Base-by-base conservation (phyloP, 2,888 invertebrate species). In the Candidula unifasciata region DNA sequence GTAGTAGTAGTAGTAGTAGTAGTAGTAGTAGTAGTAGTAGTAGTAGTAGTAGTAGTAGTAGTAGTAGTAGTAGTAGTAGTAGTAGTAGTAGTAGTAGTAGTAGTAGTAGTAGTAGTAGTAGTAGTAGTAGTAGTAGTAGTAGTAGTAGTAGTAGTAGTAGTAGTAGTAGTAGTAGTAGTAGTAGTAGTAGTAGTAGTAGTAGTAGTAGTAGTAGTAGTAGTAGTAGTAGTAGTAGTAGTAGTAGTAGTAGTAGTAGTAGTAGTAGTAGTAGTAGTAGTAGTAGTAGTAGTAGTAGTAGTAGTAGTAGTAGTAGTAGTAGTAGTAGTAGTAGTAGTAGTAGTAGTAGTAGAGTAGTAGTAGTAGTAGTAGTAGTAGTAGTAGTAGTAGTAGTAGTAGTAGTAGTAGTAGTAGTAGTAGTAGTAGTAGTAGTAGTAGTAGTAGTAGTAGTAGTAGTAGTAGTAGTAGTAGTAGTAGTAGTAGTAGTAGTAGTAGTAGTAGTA, bases 391-490 rank as follows among this genome's bases (percentile, higher is more conserved):
- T 80, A 80, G 80, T 80, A 64, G 80, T 80, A 64, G 80, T 66
- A 80, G 80, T 80, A 80, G 80, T 80, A 80, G 80, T 80, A 80
- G 80, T 80, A 80, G 80, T 80, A 80, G 80, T 80, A 80, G 80
- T 80, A 80, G 80, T 80, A 80, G 80, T 66, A 80, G 80, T 80
- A 80, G 80, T 60, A 80, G 80, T 80, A 73, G 73, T 73, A 73
- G 73, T 10, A 21, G 73, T 73, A 30, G 73, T 73, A 73, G 73
- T 76, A 44, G 52, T 44, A 44, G 44, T 44, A 44, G 44, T 44
- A 6, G 44, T 10, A 44, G 44, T 44, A 44, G 44, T 44, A 44
- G 44, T 44, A 44, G 44, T 44, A 44, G 44, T 44, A 44, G 81
- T 68, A 81, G 81, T 71, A 69, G 81, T 54, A 81, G 81, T 81